Evolutionary conservation across 2,113 vertebrate species (phyloP), one percentile per base, ranked within the genome.

Genomic region (Indicator indicator): DNA sequence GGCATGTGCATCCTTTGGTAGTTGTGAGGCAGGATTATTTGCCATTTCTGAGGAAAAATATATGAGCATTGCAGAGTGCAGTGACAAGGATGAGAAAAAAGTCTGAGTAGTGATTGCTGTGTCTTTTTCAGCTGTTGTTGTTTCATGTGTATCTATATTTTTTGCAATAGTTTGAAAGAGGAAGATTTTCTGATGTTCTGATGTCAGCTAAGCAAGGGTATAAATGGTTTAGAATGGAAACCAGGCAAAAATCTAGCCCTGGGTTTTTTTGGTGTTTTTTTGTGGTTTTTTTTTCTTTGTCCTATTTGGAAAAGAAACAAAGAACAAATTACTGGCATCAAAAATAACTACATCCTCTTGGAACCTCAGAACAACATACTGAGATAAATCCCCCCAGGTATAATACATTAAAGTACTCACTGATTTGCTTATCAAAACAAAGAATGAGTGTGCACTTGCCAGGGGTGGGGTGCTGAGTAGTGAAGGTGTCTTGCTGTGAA

Each of bases 361-460:
- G 86, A 95, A 79, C 12, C 30, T 65, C 70, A 84, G 58, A 55
- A 75, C 54, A 87, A 21, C 0, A 0, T 58, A 78, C 63, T 67
- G 74, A 94, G 69, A 76, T 85, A 89, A 87, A 89, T 92, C 87
- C 77, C 95, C 83, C 21, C 63, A 87, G 86, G 93, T 93, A 62
- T 76, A 93, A 90, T 88, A 73, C 86, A 76, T 84, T 86, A 67
- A 95, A 86, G 40, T 81, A 92, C 0, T 0, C 52, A 73, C 80
- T 86, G 74, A 93, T 95, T 90, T 97, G 63, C 86, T 95, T 96
- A 97, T 94, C 90, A 89, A 92, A 94, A 90, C 55, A 92, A 84
- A 87, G 89, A 92, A 94, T 90, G 70, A 86, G 92, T 93, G 79
- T 65, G 63, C 71, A 97, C 92, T 94, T 0, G 55, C 77, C 67